Evolutionary conservation across 1,140 invertebrate genomes (phyloP).

Genomic region (Oreohelix idahoensis): DNA sequence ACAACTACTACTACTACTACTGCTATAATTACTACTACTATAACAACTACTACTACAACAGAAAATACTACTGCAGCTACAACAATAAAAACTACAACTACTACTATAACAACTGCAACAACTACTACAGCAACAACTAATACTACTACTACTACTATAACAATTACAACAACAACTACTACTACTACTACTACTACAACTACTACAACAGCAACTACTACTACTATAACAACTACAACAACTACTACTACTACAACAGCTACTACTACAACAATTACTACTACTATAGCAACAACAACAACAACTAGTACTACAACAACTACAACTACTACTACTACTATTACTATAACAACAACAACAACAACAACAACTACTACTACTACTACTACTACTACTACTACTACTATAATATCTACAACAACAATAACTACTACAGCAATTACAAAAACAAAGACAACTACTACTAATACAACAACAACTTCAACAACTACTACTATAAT

Average conservation of each 20-base stretch:
- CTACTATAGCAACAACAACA: background rate
- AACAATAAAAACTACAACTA: too few species aligned
- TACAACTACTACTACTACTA: background rate
- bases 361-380: background rate
- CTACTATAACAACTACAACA: background rate
- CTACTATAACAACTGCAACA: too few species aligned
- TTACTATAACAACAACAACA: background rate
- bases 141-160: too few species aligned
- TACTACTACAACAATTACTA: too few species aligned
- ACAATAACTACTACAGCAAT: background rate
- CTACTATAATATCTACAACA: background rate
- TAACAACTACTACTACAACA: too few species aligned
- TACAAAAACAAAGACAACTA: background rate
- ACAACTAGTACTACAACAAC: background rate
- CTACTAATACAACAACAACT: background rate
- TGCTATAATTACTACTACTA: too few species aligned
- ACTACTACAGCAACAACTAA: too few species aligned
- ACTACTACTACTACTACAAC: too few species aligned
- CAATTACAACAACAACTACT: too few species aligned
- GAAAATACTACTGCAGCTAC: too few species aligned
- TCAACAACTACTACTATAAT: background rate
- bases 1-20: too few species aligned
- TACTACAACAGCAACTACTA: background rate
- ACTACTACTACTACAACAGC: slow-evolving; percentile 1
- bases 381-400: background rate